Base-by-base conservation (phyloP, 2,888 invertebrate species). In the Eupithecia abbreviata region DNA sequence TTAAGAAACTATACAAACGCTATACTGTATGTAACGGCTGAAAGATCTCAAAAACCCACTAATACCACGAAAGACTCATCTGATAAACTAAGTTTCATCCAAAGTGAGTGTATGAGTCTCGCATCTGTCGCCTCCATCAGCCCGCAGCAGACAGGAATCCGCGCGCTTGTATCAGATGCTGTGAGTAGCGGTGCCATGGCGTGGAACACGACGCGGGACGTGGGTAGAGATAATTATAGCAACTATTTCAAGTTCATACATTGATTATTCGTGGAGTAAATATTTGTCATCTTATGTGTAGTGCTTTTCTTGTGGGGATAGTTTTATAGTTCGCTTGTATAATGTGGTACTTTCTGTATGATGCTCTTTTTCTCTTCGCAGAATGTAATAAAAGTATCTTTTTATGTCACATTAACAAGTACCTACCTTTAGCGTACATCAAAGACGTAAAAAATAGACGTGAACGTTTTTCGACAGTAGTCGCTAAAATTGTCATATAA, bases 161-260 rank as follows among this genome's bases (percentile, higher is more conserved):
- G 67, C 13, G 67, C 15, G 51, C 30, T 71, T n/a, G 67, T 71
- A 72, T 74, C 76, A 74, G 58, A 65, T 69, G n/a, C 45, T 51
- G 80, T 81, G 81, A 82, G 72, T 82, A 82, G 79, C 51, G 58
- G 75, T 43, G 74, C 69, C 68, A 55, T 79, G 76, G 72, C 81
- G 84, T 82, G 83, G 80, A 79, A 81, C 77, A 74, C 67, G 62
- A 69, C 73, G 71, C 73, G 58, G n/a, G 18, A 42, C 78, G 90
- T 89, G 85, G 89, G 89, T 76, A 88, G 85, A 71, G 79, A 86
- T 88, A 90, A 84, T 84, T 86, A 85, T 89, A 90, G 47, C 80
- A 86, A 82, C 85, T 90, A 90, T 91, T 91, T 91, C 90, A 91
- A 91, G 91, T 90, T 90, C 90, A 89, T 84, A 82, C 85, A 85